Evolutionary conservation across 2,888 invertebrate species (phyloP), one percentile per base, ranked within the genome.

Genomic region (Tridacna crocea): DNA sequence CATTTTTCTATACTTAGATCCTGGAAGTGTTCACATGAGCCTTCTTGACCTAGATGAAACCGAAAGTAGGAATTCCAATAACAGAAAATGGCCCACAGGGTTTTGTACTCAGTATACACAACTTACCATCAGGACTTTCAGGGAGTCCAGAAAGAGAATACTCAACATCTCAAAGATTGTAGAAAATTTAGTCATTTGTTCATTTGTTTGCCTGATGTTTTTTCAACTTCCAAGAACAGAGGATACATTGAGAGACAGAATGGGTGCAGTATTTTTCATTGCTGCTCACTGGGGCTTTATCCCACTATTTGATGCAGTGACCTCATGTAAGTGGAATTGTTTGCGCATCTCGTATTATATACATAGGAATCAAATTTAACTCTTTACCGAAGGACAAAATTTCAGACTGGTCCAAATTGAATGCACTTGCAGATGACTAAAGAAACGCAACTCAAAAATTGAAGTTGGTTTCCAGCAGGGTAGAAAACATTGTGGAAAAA

Each of bases 211-310:
- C 13, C 95, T 97, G 36, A 95, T 97, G 76, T 97, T 97, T 97
- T 96, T 97, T 91, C 96, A 97, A 93, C 94, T 97, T 90, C 96
- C 96, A 22, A 95, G 97, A 80, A 96, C 95, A 68, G 97, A 97
- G 93, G 96, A 96, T 88, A 96, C 96, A 19, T 95, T 97, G 79
- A 96, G 96, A 88, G 97, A 97, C 93, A 96, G 97, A 84, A 96
- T 97, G 94, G 97, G 97, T 72, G 97, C 97, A 84, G 94, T 97
- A 96, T 97, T 97, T 94, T 97, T 97, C 94, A 97, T 97, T 80
- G 96, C 97, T 74, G 97, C 96, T 36, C 97, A 97, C 93, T 97
- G 97, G 97, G 97, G 97, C 96, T 95, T 97, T 80, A 97, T 97
- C 93, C 96, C 97, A 24, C 96, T 97, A 89, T 97, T 97, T 92